phyloP scores from a whole-genome alignment of 1,140 invertebrate species.

The Halictus rubicundus region DNA sequence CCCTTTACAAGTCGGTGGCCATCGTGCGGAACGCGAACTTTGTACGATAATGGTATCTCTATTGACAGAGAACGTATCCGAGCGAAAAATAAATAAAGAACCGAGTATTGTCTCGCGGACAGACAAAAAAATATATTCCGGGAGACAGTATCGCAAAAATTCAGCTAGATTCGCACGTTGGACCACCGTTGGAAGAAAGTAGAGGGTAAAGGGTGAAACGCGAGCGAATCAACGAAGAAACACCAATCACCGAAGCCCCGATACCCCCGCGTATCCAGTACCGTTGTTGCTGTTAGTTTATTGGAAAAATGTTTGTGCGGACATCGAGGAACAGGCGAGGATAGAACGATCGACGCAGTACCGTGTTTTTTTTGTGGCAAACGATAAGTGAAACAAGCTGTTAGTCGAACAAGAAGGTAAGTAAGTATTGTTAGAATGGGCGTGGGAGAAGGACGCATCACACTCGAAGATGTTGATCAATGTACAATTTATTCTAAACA shows the following conservation, averaged over 20 bases:
- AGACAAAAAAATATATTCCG: no score
- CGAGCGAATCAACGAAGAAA: not conserved
- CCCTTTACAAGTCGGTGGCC: not conserved
- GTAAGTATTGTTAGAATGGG: slow-evolving; percentile 46
- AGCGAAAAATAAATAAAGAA: no score
- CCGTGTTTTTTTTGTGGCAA: slow-evolving; percentile 61
- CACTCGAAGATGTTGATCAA: slow-evolving; percentile 73
- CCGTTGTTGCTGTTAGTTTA: not conserved
- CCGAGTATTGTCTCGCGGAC: no score
- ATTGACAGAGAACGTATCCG: no score
- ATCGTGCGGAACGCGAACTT: no score
- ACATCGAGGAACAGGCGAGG: not conserved
- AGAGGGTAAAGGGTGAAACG: not conserved
- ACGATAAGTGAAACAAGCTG: slow-evolving; percentile 71
- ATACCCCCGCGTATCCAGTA: not conserved
- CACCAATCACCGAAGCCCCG: not conserved
- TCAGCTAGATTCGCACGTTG: no score
- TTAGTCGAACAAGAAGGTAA: slow-evolving; percentile 55
- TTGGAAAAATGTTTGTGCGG: not conserved
- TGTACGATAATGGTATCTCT: no score
- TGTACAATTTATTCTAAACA: slow-evolving; percentile 81
- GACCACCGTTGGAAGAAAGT: no score
- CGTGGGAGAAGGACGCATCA: slow-evolving; percentile 62
- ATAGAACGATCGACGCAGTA: slow-evolving; percentile 54
- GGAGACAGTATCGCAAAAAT: no score